These are phyloP conservation scores for Drepana arcuata DNA, from an alignment of 1,140 invertebrate genomes.

Conservation along the genomic window DNA sequence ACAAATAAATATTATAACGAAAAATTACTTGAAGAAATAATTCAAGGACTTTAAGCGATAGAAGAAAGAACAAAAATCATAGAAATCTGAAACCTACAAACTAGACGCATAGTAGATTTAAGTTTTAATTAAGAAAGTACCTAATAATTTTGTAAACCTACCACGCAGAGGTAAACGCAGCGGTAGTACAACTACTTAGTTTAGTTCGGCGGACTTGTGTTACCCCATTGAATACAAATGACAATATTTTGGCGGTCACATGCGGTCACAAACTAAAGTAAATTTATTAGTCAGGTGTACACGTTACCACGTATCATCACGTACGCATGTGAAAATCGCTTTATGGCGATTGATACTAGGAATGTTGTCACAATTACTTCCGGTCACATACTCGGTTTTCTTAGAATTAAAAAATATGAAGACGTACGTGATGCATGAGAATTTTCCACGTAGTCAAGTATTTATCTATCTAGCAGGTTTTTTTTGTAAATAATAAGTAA, in stretches of 20 bases:
- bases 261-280: constrained; percentile 37
- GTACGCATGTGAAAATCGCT: constrained; percentile 57
- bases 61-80: too few relatives aligned
- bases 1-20: too few relatives aligned
- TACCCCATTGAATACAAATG: constrained; percentile 42
- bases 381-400: constrained; percentile 45
- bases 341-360: constrained; percentile 45
- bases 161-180: background rate
- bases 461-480: too few relatives aligned
- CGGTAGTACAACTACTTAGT: background rate
- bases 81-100: too few relatives aligned
- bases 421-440: too few relatives aligned
- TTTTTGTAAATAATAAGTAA: background rate
- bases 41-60: too few relatives aligned
- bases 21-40: too few relatives aligned
- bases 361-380: constrained; percentile 56
- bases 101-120: too few relatives aligned
- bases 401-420: constrained; percentile 24
- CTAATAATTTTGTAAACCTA: background rate
- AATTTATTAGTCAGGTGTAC: constrained; percentile 41
- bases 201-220: background rate
- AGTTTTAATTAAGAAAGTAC: too few relatives aligned
- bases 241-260: constrained; percentile 53
- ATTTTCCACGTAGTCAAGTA: too few relatives aligned
- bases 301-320: constrained; percentile 32